Conservation (phyloP, 2,888 invertebrate species). For the Drosophila nigritarsus region DNA sequence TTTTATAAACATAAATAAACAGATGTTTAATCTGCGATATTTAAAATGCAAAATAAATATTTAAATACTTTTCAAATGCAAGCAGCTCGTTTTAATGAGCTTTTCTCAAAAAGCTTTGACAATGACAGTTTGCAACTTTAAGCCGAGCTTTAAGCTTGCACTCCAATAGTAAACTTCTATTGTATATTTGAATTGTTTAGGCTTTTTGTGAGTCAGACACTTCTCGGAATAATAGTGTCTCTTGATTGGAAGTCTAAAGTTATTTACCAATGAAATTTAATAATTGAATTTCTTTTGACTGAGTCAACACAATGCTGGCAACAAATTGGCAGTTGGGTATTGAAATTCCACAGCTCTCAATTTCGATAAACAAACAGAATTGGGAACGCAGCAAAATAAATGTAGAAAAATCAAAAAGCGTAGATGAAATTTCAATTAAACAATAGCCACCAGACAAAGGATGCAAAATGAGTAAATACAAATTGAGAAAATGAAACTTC, state of each 20-base stretch:
- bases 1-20: not conserved
- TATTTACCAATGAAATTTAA: slow-evolving; percentile 14
- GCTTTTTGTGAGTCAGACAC: not conserved
- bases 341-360: slow-evolving; percentile 2
- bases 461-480: slow-evolving; percentile 1
- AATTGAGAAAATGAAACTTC: not conserved
- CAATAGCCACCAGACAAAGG: not conserved
- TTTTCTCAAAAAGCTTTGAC: not conserved
- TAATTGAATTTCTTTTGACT: slow-evolving; percentile 9
- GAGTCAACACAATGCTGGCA: slow-evolving; percentile 5
- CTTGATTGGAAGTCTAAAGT: not conserved
- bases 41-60: not conserved
- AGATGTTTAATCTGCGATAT: not conserved
- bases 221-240: not conserved
- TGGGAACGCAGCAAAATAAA: not conserved
- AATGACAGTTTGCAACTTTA: not conserved
- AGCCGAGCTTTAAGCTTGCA: slow-evolving; percentile 1
- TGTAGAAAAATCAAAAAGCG: not conserved
- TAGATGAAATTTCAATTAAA: slow-evolving; percentile 23
- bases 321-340: not conserved
- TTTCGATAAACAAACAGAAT: slow-evolving; percentile 4
- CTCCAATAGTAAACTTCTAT: not conserved
- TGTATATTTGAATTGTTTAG: not conserved
- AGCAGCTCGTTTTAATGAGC: not conserved
- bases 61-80: not conserved